phyloP scores from a whole-genome alignment of 2,113 vertebrate species.

The Pycnonotus jocosus region DNA sequence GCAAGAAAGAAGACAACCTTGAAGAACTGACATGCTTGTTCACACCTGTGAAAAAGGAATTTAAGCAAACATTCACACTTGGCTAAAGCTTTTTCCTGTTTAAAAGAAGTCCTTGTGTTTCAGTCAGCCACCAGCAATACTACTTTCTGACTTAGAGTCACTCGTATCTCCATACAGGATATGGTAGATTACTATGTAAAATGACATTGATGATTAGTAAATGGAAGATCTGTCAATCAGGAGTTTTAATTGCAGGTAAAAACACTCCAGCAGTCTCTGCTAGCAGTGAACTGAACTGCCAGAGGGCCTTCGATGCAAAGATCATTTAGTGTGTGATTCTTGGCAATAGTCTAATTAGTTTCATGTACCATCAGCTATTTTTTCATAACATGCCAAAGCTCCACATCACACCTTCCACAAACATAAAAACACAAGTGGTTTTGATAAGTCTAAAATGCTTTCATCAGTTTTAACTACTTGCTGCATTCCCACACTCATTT shows the following conservation, averaged over 20 bases:
- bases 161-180: neutral
- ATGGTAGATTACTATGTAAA: neutral
- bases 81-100: neutral
- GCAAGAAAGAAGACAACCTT: neutral
- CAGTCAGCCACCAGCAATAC: neutral
- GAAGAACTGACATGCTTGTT: neutral
- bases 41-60: neutral
- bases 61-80: neutral
- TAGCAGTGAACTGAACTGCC: neutral
- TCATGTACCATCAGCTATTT: neutral
- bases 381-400: neutral
- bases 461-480: neutral
- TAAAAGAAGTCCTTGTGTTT: neutral
- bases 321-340: neutral
- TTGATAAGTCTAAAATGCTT: neutral
- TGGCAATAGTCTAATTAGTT: neutral
- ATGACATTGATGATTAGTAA: neutral
- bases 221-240: neutral
- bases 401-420: neutral
- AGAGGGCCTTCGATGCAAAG: neutral
- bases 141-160: neutral
- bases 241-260: neutral
- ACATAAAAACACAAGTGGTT: constrained; percentile 16
- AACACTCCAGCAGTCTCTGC: neutral
- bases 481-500: neutral